Percentiles rank a stretch among this genome's conserved stretches.
Conservation (phyloP, 2,888 invertebrate species). For the Miltochrista miniata region DNA sequence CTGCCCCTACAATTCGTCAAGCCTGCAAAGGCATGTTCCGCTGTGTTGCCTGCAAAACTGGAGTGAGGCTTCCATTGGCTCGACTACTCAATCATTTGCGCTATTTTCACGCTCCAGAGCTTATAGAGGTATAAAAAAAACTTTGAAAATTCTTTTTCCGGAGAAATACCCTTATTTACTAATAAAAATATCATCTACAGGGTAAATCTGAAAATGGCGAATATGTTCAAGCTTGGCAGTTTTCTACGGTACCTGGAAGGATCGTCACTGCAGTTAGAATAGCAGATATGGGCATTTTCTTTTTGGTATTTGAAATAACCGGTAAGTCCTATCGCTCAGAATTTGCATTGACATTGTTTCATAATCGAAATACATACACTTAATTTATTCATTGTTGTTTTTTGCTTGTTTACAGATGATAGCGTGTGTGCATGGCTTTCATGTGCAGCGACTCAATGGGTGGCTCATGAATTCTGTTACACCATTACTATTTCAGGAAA, state of each 20-base stretch:
- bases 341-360: background rate
- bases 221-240: slow-evolving; percentile 77
- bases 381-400: background rate
- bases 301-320: slow-evolving; percentile 70
- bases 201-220: slow-evolving; percentile 73
- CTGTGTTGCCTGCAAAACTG: slow-evolving; percentile 74
- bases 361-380: background rate
- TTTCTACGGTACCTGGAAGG: slow-evolving; percentile 67
- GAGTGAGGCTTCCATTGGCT: slow-evolving; percentile 62
- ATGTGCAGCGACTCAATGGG: slow-evolving; percentile 73
- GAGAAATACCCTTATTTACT: too few species aligned
- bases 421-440: slow-evolving; percentile 67
- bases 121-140: slow-evolving; percentile 66
- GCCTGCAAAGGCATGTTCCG: slow-evolving; percentile 78
- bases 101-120: slow-evolving; percentile 71
- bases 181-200: slow-evolving; percentile 52
- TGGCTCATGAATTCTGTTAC: slow-evolving; percentile 69
- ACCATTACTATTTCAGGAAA: slow-evolving; percentile 74
- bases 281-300: slow-evolving; percentile 76
- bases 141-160: background rate
- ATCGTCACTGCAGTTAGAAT: slow-evolving; percentile 73
- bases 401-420: slow-evolving; percentile 52
- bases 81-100: slow-evolving; percentile 80
- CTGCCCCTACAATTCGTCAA: slow-evolving; percentile 50
- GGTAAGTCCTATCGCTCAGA: slow-evolving; percentile 52